Conservation (phyloP, 2,797 vertebrate species). For the Periophthalmus magnuspinnatus region DNA sequence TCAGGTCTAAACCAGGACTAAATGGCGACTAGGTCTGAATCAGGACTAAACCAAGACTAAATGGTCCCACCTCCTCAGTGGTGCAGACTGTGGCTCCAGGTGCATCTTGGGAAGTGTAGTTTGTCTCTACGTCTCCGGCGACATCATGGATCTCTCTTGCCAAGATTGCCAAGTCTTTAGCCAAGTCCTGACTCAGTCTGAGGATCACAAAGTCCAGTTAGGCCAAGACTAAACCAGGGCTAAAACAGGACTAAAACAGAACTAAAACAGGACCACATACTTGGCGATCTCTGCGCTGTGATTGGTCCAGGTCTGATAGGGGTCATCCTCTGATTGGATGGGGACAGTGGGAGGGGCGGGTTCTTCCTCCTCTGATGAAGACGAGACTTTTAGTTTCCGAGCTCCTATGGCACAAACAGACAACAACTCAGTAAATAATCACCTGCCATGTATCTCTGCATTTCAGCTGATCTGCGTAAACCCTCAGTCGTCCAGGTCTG, state of each 20-base stretch:
- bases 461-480: too few species aligned
- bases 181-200: constrained; percentile 91
- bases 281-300: constrained; percentile 96
- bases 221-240: too few species aligned
- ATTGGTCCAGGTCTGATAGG: constrained; percentile 88
- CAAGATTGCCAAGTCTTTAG: constrained; percentile 93
- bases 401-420: not conserved
- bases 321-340: constrained; percentile 78
- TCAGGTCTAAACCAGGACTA: too few species aligned
- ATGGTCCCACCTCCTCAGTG: not conserved
- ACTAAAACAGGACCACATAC: constrained; percentile 62
- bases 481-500: too few species aligned
- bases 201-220: not conserved
- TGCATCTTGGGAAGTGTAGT: constrained; percentile 78
- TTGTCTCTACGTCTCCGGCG: constrained; percentile 90
- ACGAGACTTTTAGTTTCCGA: constrained; percentile 84
- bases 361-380: constrained; percentile 95
- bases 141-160: constrained; percentile 95
- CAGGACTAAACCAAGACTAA: too few species aligned
- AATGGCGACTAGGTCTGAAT: too few species aligned
- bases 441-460: too few species aligned
- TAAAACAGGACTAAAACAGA: not conserved
- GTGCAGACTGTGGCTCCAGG: constrained; percentile 40
- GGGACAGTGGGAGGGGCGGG: constrained; percentile 79
- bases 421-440: too few species aligned